These are phyloP conservation scores for Odontothrips loti DNA, from an alignment of 2,888 invertebrate genomes.

Conservation along the genomic window DNA sequence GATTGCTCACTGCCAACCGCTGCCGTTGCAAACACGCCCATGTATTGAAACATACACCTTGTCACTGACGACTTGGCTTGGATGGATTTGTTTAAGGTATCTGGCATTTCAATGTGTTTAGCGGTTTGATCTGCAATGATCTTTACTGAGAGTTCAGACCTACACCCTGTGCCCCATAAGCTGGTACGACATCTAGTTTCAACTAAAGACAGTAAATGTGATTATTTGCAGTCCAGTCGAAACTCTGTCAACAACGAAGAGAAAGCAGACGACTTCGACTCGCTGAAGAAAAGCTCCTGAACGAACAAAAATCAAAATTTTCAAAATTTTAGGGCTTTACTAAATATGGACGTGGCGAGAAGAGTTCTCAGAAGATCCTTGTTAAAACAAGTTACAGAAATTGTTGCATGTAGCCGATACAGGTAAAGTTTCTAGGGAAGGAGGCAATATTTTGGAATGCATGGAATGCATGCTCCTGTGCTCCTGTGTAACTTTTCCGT, in stretches of 20 bases:
- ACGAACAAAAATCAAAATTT: neutral
- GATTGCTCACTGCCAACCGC: too few species aligned
- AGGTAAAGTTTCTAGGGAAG: neutral
- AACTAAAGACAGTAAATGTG: too few species aligned
- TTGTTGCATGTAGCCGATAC: neutral
- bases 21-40: too few species aligned
- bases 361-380: neutral
- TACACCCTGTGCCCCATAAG: too few species aligned
- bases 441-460: neutral
- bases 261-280: neutral
- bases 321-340: neutral
- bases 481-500: neutral
- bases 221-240: too few species aligned
- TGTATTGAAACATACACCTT: too few species aligned
- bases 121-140: too few species aligned
- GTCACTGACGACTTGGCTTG: too few species aligned
- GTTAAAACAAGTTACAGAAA: slow-evolving; percentile 1
- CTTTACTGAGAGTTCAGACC: too few species aligned
- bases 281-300: neutral
- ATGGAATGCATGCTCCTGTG: neutral
- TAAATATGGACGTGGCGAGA: neutral
- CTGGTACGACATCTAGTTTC: too few species aligned
- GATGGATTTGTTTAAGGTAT: too few species aligned
- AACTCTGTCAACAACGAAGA: neutral
- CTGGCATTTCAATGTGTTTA: too few species aligned